phyloP scores from a whole-genome alignment of 2,797 vertebrate species.

The Paratrypauchen microcephalus region DNA sequence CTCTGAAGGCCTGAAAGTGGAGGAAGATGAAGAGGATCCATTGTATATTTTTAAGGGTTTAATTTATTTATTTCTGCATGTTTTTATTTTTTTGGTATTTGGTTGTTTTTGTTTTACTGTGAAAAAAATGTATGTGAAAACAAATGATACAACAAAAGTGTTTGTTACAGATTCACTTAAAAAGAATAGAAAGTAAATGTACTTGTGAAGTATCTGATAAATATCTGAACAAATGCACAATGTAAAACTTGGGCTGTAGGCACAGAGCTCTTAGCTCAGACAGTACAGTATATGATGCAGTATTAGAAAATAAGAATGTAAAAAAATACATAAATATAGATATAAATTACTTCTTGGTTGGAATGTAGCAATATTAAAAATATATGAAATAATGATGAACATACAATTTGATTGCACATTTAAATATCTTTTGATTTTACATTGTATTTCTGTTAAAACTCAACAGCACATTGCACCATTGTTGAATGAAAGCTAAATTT shows the following conservation, averaged over 20 bases:
- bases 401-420: not conserved
- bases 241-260: constrained; percentile 6
- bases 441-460: constrained; percentile 20
- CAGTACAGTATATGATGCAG: constrained; percentile 26
- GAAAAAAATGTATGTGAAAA: too few relatives aligned
- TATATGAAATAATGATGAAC: not conserved
- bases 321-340: not conserved
- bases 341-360: not conserved
- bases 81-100: constrained; percentile 25
- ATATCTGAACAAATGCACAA: constrained; percentile 36
- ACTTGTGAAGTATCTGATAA: constrained; percentile 26
- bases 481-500: constrained; percentile 1
- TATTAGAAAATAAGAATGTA: not conserved
- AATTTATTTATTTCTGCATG: constrained; percentile 61
- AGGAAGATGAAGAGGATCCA: constrained; percentile 38
- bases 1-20: constrained; percentile 37
- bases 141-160: constrained; percentile 16
- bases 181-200: constrained; percentile 11
- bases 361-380: constrained; percentile 1
- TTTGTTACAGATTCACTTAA: not conserved
- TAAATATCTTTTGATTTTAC: constrained; percentile 15
- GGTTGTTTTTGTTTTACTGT: constrained; percentile 15
- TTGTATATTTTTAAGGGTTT: constrained; percentile 23
- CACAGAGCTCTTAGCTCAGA: not conserved
- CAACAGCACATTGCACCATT: constrained; percentile 4